Evolutionary conservation across 2,113 vertebrate genomes (phyloP).

Genomic region (Hemicordylus capensis): DNA sequence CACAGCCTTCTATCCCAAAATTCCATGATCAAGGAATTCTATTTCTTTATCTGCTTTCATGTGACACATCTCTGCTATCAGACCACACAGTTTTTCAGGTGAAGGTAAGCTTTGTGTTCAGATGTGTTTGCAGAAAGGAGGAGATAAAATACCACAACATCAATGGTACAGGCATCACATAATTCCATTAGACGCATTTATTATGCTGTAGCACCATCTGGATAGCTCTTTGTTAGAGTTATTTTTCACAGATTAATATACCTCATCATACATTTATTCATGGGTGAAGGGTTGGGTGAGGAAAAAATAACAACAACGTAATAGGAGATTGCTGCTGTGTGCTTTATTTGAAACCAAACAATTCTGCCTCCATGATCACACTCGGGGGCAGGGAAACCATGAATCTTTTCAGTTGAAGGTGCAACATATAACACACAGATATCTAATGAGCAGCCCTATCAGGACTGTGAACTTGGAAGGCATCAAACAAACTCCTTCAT

Average conservation of each 20-base stretch:
- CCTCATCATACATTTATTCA: slow-evolving; percentile 55
- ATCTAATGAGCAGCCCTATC: not conserved
- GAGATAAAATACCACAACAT: slow-evolving; percentile 60
- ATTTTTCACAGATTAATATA: slow-evolving; percentile 60
- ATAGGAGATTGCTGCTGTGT: slow-evolving; percentile 12
- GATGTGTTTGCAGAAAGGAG: slow-evolving; percentile 51
- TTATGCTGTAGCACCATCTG: slow-evolving; percentile 61
- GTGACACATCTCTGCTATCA: slow-evolving; percentile 18
- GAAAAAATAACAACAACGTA: slow-evolving; percentile 18
- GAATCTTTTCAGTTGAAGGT: slow-evolving; percentile 27
- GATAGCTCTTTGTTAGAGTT: slow-evolving; percentile 54
- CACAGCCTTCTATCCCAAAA: not conserved
- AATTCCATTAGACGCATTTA: slow-evolving; percentile 64
- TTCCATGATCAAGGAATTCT: slow-evolving; percentile 7
- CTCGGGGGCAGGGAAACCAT: slow-evolving; percentile 34
- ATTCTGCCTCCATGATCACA: slow-evolving; percentile 15
- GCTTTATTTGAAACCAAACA: slow-evolving; percentile 39
- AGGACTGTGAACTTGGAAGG: not conserved
- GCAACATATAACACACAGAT: not conserved
- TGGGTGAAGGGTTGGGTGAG: slow-evolving; percentile 38
- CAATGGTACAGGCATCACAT: slow-evolving; percentile 41
- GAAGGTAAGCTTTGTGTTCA: slow-evolving; percentile 47
- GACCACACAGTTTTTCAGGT: slow-evolving; percentile 42
- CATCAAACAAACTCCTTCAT: not conserved
- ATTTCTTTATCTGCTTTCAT: slow-evolving; percentile 16